Evolutionary conservation across 2,888 invertebrate genomes (phyloP), one percentile per base, ranked within the genome.

Genomic region (Cataglyphis livida): DNA sequence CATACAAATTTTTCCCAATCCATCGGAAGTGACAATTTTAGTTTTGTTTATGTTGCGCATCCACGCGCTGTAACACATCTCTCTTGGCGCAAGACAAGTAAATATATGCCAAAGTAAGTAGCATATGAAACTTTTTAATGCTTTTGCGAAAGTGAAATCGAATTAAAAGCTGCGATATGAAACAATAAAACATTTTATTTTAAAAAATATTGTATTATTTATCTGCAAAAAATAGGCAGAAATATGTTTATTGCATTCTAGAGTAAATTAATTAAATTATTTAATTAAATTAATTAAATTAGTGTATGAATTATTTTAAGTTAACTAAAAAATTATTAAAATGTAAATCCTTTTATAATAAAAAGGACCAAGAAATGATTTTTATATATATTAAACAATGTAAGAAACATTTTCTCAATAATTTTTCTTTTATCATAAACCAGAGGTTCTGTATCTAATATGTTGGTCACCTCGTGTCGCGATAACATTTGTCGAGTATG

Each of bases 401-500:
- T 62, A 62, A 35, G 28, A 71, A 28, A 28, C 5, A 62, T 74
- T 12, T 62, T 3, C n/a, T 57, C n/a, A n/a, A 59, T 21, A 25
- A 64, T 65, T 70, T 68, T 68, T 28, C 2, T 41, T n/a, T 25
- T 71, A 44, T 35, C 25, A 21, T 25, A 57, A 38, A 64, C 62
- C 25, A 98, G 98, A 94, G 99, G 99, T 76, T 98, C 99, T 74
- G 99, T 99, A 18, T 98, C 99, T 85, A 99, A 99, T 95, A 98
- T 99, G 97, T 95, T 99, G 90, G 98, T 99, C 84, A 99, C 99
- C 82, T 99, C 99, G 71, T 99, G 99, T 95, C 97, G 98, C 93
- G 99, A 99, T 95, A 99, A 99, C 95, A 99, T 99, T 92, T 99
- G 99, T 94, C 97, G 99, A 88, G 97, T 99, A 91, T 99, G 99